Conservation (phyloP, 2,113 vertebrate genomes). For the Orthonyx spaldingii region DNA sequence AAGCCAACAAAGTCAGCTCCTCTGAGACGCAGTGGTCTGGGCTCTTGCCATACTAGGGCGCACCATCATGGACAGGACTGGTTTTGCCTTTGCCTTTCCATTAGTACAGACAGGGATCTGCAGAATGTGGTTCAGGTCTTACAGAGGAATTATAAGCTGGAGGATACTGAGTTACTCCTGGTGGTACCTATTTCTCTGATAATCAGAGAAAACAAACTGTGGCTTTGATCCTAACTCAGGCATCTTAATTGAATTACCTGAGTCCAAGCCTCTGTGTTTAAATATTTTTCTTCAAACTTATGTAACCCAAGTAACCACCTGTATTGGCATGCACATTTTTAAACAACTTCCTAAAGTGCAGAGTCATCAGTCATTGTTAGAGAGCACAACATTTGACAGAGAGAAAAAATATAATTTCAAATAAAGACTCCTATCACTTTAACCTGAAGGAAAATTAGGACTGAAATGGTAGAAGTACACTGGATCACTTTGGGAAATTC, state of each 20-base stretch:
- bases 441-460: not conserved
- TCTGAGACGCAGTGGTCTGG: not conserved
- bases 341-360: not conserved
- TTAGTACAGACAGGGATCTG: not conserved
- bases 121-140: not conserved
- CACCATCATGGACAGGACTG: fast-evolving
- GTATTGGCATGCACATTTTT: not conserved
- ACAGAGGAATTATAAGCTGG: not conserved
- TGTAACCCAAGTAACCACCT: not conserved
- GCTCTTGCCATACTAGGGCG: not conserved
- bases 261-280: not conserved
- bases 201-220: not conserved
- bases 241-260: not conserved
- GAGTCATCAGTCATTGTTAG: not conserved
- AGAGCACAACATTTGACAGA: not conserved
- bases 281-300: not conserved
- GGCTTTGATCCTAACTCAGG: not conserved
- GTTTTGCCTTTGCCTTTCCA: not conserved
- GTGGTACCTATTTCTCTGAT: not conserved
- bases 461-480: not conserved
- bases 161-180: not conserved
- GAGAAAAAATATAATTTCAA: not conserved
- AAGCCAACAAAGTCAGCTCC: not conserved
- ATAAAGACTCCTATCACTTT: not conserved
- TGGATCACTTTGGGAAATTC: not conserved